Evolutionary conservation across 2,797 vertebrate genomes (phyloP).

Genomic region (Gallinago nigripennis): DNA sequence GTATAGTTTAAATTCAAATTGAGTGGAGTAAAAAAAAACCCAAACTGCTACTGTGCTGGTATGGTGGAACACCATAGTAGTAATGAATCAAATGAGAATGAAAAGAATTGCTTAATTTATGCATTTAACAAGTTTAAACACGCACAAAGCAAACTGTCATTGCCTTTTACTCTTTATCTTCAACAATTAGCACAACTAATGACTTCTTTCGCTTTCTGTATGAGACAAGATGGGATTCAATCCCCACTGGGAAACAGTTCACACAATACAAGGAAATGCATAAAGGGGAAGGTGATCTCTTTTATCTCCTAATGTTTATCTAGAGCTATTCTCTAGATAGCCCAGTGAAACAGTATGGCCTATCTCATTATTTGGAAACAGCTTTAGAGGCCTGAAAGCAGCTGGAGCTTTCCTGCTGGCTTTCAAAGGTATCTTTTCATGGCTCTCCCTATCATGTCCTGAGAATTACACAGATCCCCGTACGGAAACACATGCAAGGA

Average conservation of each 20-base stretch:
- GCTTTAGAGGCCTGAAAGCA: background rate
- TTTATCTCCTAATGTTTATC: constrained; percentile 17
- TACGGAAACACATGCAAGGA: background rate
- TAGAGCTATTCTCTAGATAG: background rate
- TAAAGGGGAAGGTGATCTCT: constrained; percentile 14
- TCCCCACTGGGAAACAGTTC: constrained; percentile 3
- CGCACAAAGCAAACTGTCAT: constrained; percentile 2
- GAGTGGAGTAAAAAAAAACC: background rate
- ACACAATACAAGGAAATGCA: constrained; percentile 32
- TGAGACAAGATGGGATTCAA: constrained; percentile 4
- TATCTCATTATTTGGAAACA: constrained; percentile 20
- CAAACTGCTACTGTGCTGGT: background rate
- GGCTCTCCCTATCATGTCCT: background rate
- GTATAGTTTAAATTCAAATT: background rate
- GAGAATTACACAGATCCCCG: background rate
- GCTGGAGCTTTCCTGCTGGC: constrained; percentile 3
- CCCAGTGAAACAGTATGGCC: background rate
- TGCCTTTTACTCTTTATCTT: background rate
- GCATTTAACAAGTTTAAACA: constrained; percentile 2
- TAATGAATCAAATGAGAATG: constrained; percentile 2
- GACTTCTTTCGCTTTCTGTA: constrained; percentile 23
- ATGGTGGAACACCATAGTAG: background rate
- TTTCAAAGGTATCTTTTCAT: constrained; percentile 45
- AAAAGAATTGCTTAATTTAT: background rate
- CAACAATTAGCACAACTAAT: constrained; percentile 41